Evolutionary conservation across 2,888 invertebrate genomes (phyloP).

Genomic region (Harpalus rubripes): DNA sequence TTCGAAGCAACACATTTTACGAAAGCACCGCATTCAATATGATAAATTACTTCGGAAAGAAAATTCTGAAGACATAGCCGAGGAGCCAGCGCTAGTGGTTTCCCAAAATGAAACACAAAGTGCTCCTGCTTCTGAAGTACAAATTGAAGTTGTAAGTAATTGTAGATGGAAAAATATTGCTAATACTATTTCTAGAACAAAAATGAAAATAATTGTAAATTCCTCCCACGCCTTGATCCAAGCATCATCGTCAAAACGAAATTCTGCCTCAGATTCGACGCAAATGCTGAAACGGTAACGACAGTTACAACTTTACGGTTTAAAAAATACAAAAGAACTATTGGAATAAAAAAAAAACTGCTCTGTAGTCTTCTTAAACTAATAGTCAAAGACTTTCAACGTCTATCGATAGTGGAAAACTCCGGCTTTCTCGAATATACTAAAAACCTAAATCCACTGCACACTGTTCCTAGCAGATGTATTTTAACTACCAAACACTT

Average conservation of each 20-base stretch:
- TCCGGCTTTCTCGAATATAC: constrained; percentile 1
- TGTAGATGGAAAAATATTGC: too few relatives aligned
- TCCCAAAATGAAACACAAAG: too few relatives aligned
- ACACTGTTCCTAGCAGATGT: neutral
- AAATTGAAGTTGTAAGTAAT: too few relatives aligned
- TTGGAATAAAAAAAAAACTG: too few relatives aligned
- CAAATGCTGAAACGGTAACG: neutral
- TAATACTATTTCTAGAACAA: neutral
- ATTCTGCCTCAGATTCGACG: neutral
- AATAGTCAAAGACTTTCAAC: neutral
- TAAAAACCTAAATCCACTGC: neutral
- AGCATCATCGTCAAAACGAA: neutral
- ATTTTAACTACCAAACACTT: neutral
- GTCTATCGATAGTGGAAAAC: neutral
- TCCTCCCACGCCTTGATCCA: neutral
- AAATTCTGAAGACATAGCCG: too few relatives aligned
- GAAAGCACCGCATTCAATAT: too few relatives aligned
- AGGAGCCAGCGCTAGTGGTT: too few relatives aligned
- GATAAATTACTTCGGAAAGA: too few relatives aligned
- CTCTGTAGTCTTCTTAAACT: neutral
- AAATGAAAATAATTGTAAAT: neutral
- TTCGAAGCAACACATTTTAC: too few relatives aligned
- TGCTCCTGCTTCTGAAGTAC: too few relatives aligned
- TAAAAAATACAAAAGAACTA: neutral
- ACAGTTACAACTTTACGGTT: neutral